A percentile compares a stretch with the other conserved stretches of the same genome.
phyloP scores from a whole-genome alignment of 2,888 invertebrate genomes.

The Callyntrura guangdongensis region DNA sequence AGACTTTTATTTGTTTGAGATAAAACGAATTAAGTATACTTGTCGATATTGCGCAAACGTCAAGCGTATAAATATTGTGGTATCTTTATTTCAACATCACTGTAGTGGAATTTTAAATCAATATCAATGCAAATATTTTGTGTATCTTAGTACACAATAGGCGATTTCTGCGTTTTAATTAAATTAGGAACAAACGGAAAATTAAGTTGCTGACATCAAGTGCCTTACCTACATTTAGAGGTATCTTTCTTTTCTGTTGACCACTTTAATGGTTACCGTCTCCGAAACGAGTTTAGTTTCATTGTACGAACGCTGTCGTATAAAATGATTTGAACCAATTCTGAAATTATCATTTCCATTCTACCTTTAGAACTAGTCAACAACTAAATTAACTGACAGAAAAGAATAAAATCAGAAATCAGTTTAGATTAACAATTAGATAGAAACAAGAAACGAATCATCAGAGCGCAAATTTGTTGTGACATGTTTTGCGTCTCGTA shows the following conservation, averaged over 20 bases:
- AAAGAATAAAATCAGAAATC: constrained; percentile 1
- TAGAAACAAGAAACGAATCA: background rate
- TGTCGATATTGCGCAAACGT: background rate
- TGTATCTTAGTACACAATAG: background rate
- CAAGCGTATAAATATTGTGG: background rate
- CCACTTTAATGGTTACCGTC: background rate
- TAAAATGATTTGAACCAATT: background rate
- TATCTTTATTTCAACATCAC: background rate
- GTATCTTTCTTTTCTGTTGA: background rate
- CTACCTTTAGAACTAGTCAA: constrained; percentile 35
- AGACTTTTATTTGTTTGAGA: background rate
- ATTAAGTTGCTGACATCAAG: background rate
- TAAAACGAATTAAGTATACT: background rate
- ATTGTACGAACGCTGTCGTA: background rate
- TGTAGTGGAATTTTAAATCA: background rate
- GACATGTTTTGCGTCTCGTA: too few relatives aligned
- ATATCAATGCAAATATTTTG: background rate
- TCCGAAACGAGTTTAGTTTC: too few relatives aligned
- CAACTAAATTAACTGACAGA: background rate
- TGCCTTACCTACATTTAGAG: background rate
- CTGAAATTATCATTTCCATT: constrained; percentile 6
- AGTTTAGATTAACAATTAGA: background rate
- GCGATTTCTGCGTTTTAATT: background rate
- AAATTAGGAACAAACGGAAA: background rate
- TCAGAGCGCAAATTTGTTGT: too few relatives aligned